These are phyloP conservation scores for Epinephelus coioides DNA, from an alignment of 2,797 vertebrate genomes.

Conservation along the genomic window DNA sequence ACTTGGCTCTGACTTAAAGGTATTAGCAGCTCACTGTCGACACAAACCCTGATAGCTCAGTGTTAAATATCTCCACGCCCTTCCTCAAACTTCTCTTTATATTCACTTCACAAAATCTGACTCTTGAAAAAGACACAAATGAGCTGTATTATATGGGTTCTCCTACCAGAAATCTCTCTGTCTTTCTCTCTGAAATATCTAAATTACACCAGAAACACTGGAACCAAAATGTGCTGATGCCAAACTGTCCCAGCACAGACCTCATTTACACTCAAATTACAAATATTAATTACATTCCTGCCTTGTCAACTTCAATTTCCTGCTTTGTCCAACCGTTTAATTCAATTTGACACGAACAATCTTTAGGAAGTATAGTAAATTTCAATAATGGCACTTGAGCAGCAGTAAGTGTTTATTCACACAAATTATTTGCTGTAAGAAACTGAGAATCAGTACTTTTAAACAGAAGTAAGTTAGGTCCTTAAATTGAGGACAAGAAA, in stretches of 20 bases:
- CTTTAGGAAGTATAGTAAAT: neutral
- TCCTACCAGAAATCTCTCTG: neutral
- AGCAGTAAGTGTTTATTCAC: too few relatives aligned
- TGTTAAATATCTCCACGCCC: neutral
- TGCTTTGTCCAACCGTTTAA: conserved; percentile 20
- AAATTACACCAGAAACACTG: neutral
- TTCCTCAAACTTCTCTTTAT: neutral
- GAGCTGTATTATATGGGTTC: neutral
- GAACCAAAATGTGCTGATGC: neutral
- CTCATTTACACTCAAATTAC: neutral
- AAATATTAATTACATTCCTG: neutral
- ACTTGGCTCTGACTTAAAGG: neutral
- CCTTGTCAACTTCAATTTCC: too few relatives aligned
- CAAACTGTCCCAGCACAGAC: neutral
- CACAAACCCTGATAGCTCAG: neutral
- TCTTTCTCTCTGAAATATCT: neutral
- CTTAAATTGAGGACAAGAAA: too few relatives aligned
- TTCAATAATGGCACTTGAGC: too few relatives aligned
- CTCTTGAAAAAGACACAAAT: neutral
- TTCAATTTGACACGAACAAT: neutral
- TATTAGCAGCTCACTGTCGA: neutral
- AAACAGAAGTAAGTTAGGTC: too few relatives aligned
- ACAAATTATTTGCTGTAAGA: too few relatives aligned
- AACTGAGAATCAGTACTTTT: too few relatives aligned
- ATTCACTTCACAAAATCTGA: neutral